Conservation (phyloP, 2,113 vertebrate species). For the Microcebus jonahi region DNA sequence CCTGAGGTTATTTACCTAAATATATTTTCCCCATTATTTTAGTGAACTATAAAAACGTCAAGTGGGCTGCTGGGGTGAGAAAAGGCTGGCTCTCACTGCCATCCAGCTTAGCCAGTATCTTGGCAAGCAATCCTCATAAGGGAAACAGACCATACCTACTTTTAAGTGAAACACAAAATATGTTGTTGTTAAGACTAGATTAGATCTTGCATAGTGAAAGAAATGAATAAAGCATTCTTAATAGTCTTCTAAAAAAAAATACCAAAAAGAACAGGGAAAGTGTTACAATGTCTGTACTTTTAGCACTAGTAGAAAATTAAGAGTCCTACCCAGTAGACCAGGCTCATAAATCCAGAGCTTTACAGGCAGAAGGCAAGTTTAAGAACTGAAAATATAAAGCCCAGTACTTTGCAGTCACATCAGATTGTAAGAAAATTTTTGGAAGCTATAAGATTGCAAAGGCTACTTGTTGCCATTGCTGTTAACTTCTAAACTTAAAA, state of each 20-base stretch:
- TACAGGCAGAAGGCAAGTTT: background rate
- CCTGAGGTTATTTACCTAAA: background rate
- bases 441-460: background rate
- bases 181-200: constrained; percentile 17
- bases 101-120: background rate
- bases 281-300: background rate
- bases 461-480: background rate
- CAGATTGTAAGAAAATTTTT: background rate
- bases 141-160: background rate
- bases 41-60: background rate
- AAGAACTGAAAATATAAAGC: constrained; percentile 34
- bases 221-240: background rate
- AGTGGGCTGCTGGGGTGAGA: background rate
- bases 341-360: background rate
- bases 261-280: background rate
- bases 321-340: background rate
- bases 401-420: background rate
- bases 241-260: background rate
- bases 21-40: background rate
- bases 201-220: background rate
- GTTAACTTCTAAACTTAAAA: background rate
- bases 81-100: background rate
- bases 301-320: constrained; percentile 16
- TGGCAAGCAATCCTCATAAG: background rate
- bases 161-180: constrained; percentile 41